Evolutionary conservation across 1,140 invertebrate genomes (phyloP), one percentile per base, ranked within the genome.

Genomic region (Dendroctonus valens): DNA sequence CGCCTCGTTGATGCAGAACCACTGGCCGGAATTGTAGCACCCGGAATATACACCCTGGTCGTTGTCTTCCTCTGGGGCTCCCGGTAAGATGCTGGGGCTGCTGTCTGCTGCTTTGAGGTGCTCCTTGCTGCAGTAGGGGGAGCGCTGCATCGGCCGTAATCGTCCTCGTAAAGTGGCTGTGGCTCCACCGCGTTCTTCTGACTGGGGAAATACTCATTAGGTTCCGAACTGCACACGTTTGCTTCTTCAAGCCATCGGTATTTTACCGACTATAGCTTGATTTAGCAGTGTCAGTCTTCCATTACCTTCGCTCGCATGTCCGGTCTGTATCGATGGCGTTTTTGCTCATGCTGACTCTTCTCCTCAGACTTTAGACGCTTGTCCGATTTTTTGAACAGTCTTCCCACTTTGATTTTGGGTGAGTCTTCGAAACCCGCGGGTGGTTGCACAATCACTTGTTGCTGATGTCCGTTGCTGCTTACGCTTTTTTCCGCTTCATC

Each of bases 391-490:
- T 92, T 92, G 75, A 91, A 91, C 4, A 91, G 75, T 39, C 89
- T 77, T 3, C 81, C 83, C 76, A 78, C 79, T 77, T 76, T 83
- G 75, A 65, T 71, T 71, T 66, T 77, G 0, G 91, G 91, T 0
- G 91, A 92, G 79, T 94, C 91, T 9, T 89, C 91, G 76, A 94
- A 94, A 41, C 91, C 90, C 12, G 90, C 91, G 6, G 91, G 91
- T 3, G 91, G 91, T 72, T 91, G 89, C 6, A 93, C 91, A 69
- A 93, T 92, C 71, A 91, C 89, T 69, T 86, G 85, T 46, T 83
- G 82, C 44, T 83, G 82, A 12, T 69, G 49, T 14, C 69, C 68
- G 40, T 70, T 73, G 37, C 70, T 73, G 55, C 52, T 72, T 38
- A 65, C 41, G 49, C 69, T 73, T 61, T 76, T 75, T n/a, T 77